These are phyloP conservation scores for Sinodicranocentrus sp. DNA, from an alignment of 2,888 invertebrate species.

Conservation along the genomic window DNA sequence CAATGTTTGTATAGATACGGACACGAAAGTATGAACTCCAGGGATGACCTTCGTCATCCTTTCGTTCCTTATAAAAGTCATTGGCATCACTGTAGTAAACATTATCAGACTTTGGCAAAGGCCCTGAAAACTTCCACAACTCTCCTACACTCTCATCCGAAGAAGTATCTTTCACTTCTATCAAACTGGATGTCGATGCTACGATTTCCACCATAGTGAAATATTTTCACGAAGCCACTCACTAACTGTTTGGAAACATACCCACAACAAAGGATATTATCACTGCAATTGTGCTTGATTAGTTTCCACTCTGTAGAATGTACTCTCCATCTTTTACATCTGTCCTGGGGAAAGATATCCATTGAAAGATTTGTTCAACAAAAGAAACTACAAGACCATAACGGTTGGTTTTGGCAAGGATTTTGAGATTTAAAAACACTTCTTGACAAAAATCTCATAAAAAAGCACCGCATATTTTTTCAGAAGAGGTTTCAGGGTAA, in stretches of 20 bases:
- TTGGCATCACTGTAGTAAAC: constrained; percentile 72
- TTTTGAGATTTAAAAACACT: constrained; percentile 25
- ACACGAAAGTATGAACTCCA: constrained; percentile 68
- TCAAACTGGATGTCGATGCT: constrained; percentile 71
- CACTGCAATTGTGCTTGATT: constrained; percentile 2
- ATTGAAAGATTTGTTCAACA: constrained; percentile 57
- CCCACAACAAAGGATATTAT: neutral
- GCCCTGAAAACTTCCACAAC: constrained; percentile 50
- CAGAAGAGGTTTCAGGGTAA: neutral
- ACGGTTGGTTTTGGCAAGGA: constrained; percentile 20
- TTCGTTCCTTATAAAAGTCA: constrained; percentile 59
- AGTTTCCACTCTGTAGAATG: constrained; percentile 41
- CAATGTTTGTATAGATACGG: constrained; percentile 68
- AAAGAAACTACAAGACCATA: constrained; percentile 23
- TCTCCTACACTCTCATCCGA: constrained; percentile 39
- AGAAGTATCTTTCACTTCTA: constrained; percentile 70
- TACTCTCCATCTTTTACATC: constrained; percentile 59
- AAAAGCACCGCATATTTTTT: constrained; percentile 23
- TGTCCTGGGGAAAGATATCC: constrained; percentile 45
- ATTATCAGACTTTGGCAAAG: constrained; percentile 33
- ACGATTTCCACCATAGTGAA: constrained; percentile 72
- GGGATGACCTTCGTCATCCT: constrained; percentile 57
- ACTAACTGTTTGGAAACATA: neutral
- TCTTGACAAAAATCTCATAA: constrained; percentile 13
- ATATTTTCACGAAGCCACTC: neutral